Evolutionary conservation across 2,888 invertebrate genomes (phyloP).

Genomic region (Beris morrisii): DNA sequence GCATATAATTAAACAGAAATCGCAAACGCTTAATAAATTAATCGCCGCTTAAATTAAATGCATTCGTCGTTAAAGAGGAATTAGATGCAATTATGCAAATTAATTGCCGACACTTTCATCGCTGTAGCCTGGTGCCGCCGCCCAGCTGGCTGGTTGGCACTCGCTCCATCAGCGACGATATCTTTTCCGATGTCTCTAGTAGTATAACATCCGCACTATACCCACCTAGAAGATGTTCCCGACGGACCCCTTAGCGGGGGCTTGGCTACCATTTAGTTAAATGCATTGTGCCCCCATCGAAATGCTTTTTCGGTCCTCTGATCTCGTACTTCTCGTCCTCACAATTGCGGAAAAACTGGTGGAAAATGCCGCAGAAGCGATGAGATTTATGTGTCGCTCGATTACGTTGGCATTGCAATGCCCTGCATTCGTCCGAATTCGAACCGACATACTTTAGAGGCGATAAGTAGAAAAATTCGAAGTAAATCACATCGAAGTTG

Average conservation of each 20-base stretch:
- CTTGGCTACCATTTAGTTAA: constrained; percentile 10
- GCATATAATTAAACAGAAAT: constrained; percentile 28
- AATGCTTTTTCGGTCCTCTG: constrained; percentile 8
- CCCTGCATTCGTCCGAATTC: background rate
- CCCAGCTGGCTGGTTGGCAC: constrained; percentile 30
- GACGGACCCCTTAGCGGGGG: background rate
- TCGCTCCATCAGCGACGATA: background rate
- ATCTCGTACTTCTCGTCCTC: constrained; percentile 9
- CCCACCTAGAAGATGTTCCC: background rate
- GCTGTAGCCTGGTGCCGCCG: constrained; percentile 35
- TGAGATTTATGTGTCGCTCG: constrained; percentile 36
- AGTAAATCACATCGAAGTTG: constrained; percentile 31
- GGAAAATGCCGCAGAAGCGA: constrained; percentile 29
- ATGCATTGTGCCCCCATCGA: too few relatives aligned
- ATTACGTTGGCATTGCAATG: background rate
- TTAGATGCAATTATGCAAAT: constrained; percentile 41
- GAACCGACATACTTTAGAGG: background rate
- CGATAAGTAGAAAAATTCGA: background rate
- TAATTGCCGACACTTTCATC: constrained; percentile 40
- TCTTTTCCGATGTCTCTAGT: constrained; percentile 4
- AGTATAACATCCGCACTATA: background rate
- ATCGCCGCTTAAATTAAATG: constrained; percentile 39
- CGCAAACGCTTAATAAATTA: constrained; percentile 37
- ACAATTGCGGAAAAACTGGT: constrained; percentile 23
- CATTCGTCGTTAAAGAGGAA: constrained; percentile 35